Evolutionary conservation across 2,888 invertebrate genomes (phyloP).

Genomic region (Ecliptopera silaceata): DNA sequence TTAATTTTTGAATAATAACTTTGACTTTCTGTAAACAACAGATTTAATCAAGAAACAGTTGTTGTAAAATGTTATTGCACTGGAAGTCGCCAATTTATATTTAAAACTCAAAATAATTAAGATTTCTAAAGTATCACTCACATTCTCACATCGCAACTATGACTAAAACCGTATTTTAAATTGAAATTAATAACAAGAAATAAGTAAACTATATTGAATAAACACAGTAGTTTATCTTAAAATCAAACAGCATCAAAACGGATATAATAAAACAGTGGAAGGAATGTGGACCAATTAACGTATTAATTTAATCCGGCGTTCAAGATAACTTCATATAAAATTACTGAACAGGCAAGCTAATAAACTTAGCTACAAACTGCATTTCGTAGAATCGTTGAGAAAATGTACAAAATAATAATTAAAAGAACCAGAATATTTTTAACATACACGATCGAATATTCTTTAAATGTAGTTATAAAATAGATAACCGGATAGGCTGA

Average conservation of each 20-base stretch:
- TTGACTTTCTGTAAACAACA: too few relatives aligned
- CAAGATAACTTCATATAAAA: conserved; percentile 26
- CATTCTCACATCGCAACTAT: too few relatives aligned
- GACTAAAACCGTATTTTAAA: too few relatives aligned
- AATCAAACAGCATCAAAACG: conserved; percentile 28
- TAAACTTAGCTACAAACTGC: conserved; percentile 6
- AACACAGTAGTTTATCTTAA: conserved; percentile 4
- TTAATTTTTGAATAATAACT: too few relatives aligned
- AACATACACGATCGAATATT: not conserved
- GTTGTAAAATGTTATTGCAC: too few relatives aligned
- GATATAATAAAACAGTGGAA: conserved; percentile 27
- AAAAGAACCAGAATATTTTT: conserved; percentile 5
- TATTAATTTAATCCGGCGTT: conserved; percentile 33
- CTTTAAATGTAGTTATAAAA: not conserved
- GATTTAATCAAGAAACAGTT: too few relatives aligned
- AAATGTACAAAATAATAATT: conserved; percentile 12
- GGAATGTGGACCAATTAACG: conserved; percentile 49
- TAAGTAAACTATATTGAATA: not conserved
- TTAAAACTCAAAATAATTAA: too few relatives aligned
- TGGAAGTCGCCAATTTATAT: too few relatives aligned
- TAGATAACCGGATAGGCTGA: too few relatives aligned
- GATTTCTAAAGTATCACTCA: too few relatives aligned
- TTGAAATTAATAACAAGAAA: not conserved
- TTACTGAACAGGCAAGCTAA: conserved; percentile 8
- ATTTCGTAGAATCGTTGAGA: conserved; percentile 13